phyloP scores from a whole-genome alignment of 2,113 vertebrate genomes.

The Leucosticte australis region DNA sequence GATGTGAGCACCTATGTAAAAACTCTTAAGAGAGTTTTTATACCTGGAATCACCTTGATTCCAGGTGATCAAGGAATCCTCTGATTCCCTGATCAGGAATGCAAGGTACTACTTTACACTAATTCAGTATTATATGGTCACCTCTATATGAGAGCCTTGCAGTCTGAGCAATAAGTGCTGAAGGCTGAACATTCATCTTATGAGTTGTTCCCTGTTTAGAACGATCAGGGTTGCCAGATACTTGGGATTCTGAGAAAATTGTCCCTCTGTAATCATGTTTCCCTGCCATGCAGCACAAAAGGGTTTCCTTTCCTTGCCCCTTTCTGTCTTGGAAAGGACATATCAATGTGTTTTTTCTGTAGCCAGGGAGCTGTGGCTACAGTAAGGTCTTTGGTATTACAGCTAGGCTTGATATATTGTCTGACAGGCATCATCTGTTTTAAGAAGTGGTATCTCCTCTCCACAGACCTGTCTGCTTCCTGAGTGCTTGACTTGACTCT shows the following conservation, averaged over 20 bases:
- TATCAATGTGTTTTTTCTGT: background rate
- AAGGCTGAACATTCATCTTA: conserved; percentile 44
- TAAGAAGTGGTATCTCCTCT: background rate
- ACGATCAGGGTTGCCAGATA: background rate
- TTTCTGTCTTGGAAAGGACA: background rate
- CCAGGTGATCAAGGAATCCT: too few relatives aligned
- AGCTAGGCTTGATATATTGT: background rate
- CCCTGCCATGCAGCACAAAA: background rate
- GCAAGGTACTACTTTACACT: background rate
- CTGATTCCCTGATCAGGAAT: background rate
- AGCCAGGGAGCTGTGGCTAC: background rate
- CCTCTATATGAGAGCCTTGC: conserved; percentile 22
- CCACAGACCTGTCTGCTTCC: background rate
- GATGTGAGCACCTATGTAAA: background rate
- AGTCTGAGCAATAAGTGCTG: background rate
- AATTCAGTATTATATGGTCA: conserved; percentile 4
- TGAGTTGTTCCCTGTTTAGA: conserved; percentile 2
- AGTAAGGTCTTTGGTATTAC: background rate
- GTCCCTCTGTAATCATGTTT: background rate
- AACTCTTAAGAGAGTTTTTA: background rate
- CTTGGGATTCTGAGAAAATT: background rate
- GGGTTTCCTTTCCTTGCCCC: background rate
- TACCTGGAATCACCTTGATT: background rate
- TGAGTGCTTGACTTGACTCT: background rate
- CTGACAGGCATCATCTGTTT: background rate